Evolutionary conservation across 1,140 invertebrate species (phyloP), one percentile per base, ranked within the genome.

Genomic region (Bombus haemorrhoidalis): DNA sequence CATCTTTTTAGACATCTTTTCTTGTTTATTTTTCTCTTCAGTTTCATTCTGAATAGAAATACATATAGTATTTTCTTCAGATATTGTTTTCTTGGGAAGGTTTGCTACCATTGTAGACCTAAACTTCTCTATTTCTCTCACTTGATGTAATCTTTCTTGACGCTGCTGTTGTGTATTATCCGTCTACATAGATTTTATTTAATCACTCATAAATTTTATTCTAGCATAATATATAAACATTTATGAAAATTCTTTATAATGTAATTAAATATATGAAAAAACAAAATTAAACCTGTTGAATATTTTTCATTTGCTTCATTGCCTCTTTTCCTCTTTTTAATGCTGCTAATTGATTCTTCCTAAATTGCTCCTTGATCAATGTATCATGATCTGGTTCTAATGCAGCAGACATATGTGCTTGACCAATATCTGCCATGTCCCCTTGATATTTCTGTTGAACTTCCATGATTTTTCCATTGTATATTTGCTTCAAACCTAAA

Each of bases 341-440:
- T 25, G 95, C 95, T 3, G 85, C 37, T 62, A 91, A 81, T 86
- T 94, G 91, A 87, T 95, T 94, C 83, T 88, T 91, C 57, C 91
- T 86, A 83, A 92, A 87, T 34, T 89, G 83, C 74, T 93, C 88
- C 41, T 94, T 85, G 18, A 94, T 91, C 18, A 87, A n/a, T 68
- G 89, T 83, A 77, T 94, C 90, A 53, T 93, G 92, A 86, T 95
- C 88, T 15, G 93, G 92, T 75, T 95, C 92, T 57, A 91, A 72
- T n/a, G 88, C 83, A 47, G 95, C 96, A 71, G 93, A 90, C 64
- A 91, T 87, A 90, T 96, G 96, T 6, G 95, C 95, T 39, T 93
- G 81, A 59, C 95, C 96, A 75, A 96, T 95, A 87, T 95, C 94
- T 73, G 95, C 94, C 87, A 96, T 90, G 76, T 95, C 95, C 71